phyloP scores from a whole-genome alignment of 2,113 vertebrate genomes.

The Odocoileus virginianus region DNA sequence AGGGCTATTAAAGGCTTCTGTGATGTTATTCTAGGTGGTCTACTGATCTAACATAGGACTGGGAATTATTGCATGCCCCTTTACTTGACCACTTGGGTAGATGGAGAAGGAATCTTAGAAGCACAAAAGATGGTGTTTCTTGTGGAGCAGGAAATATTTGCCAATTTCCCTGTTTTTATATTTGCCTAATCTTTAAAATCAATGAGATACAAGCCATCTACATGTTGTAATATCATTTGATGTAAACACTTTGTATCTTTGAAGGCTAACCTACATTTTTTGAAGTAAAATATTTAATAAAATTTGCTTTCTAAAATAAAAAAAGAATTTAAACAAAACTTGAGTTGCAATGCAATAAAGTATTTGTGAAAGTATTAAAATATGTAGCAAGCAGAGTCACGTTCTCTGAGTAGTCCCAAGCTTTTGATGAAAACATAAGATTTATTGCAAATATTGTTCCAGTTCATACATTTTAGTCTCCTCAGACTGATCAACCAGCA shows the following conservation, averaged over 20 bases:
- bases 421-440: not conserved
- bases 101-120: not conserved
- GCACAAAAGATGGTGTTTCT: not conserved
- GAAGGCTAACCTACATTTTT: not conserved
- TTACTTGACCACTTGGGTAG: not conserved
- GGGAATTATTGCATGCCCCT: not conserved
- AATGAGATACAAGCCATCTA: not conserved
- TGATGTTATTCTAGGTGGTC: not conserved
- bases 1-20: not conserved
- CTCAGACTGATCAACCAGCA: conserved; percentile 10
- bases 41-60: not conserved
- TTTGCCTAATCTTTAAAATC: not conserved
- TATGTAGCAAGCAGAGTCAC: not conserved
- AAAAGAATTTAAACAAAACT: not conserved
- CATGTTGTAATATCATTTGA: not conserved
- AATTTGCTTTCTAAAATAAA: not conserved
- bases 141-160: not conserved
- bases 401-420: not conserved
- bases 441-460: conserved; percentile 4
- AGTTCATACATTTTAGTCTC: not conserved
- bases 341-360: conserved; percentile 28
- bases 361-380: not conserved
- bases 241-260: not conserved
- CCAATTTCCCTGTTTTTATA: not conserved
- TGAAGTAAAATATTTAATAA: not conserved